Evolutionary conservation across 2,888 invertebrate species (phyloP).

Genomic region (Lochmaea capreae): DNA sequence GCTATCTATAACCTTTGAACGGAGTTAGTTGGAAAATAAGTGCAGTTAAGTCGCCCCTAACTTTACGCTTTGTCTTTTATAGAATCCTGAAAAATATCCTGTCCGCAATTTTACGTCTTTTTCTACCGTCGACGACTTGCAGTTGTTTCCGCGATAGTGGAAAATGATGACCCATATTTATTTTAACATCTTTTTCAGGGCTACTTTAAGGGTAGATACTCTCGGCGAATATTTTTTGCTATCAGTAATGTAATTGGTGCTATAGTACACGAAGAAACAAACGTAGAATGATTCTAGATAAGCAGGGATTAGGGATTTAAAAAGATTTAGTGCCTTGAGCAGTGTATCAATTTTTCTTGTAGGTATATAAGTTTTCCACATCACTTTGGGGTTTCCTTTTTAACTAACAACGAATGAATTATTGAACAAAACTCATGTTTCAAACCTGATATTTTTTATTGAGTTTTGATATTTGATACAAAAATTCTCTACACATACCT

Average conservation of each 20-base stretch:
- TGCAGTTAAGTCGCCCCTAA: not conserved
- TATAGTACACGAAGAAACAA: not conserved
- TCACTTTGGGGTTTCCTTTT: too few relatives aligned
- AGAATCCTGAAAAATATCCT: slow-evolving; percentile 12
- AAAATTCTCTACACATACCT: not conserved
- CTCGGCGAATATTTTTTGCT: not conserved
- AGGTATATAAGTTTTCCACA: too few relatives aligned
- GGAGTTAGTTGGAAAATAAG: not conserved
- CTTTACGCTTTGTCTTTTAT: slow-evolving; percentile 6
- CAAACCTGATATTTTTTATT: too few relatives aligned
- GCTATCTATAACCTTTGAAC: not conserved
- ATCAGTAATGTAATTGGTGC: not conserved
- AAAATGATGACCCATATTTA: slow-evolving; percentile 27
- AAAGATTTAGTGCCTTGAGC: too few relatives aligned
- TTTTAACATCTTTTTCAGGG: slow-evolving; percentile 11
- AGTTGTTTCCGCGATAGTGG: slow-evolving; percentile 19
- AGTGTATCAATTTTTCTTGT: too few relatives aligned
- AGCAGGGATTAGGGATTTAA: too few relatives aligned
- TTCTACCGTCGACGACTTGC: slow-evolving; percentile 2
- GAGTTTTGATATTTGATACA: too few relatives aligned
- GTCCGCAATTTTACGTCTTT: slow-evolving; percentile 6
- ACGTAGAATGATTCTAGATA: not conserved
- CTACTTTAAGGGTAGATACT: not conserved
- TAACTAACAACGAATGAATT: too few relatives aligned
- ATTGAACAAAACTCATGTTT: too few relatives aligned